Base-by-base conservation (phyloP, 2,113 vertebrate species). In the Tylochromis polylepis region DNA sequence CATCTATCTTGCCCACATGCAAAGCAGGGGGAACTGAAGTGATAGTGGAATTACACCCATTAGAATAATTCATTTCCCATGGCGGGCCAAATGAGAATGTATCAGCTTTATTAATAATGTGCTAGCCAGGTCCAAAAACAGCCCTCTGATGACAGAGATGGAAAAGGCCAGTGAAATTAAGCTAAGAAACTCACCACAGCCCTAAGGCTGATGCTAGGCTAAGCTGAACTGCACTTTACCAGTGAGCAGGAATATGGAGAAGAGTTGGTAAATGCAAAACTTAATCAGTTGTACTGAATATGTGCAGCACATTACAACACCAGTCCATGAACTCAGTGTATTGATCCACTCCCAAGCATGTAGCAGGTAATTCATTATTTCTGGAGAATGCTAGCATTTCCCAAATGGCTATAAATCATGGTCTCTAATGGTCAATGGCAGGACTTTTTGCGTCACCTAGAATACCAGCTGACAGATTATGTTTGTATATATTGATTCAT, bases 81-180 rank as follows among this genome's bases (percentile, higher is more conserved):
- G 87, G 80, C 38, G 3, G 88, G 36, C 87, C 87, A 93, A 91
- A 95, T 93, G 91, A 92, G 90, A 92, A 94, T 84, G 62, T 90
- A 94, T 94, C 87, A 86, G 80, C 24, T 34, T 94, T 94, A 94
- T 95, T 93, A 95, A 95, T 94, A 93, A 95, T 92, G 84, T 78
- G 87, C 82, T 87, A 77, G 93, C 89, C 51, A 49, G 91, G 78
- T 92, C 94, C 91, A 94, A 93, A 95, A 95, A 94, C 82, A 90
- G 93, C 90, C 86, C 81, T 75, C 9, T 5, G 3, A 36, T 94
- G 94, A 95, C 95, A 95, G 82, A 94, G 94, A 96, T 89, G 87
- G 91, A 96, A 59, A 87, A 93, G 92, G 83, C 38, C 70, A 27
- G 82, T 89, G 85, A 84, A 79, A 94, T 86, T 83, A 83, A 88